A percentile compares a stretch with the other conserved stretches of the same genome.
These are phyloP conservation scores for Etheostoma spectabile DNA, from an alignment of 2,113 vertebrate species.

Conservation along the genomic window DNA sequence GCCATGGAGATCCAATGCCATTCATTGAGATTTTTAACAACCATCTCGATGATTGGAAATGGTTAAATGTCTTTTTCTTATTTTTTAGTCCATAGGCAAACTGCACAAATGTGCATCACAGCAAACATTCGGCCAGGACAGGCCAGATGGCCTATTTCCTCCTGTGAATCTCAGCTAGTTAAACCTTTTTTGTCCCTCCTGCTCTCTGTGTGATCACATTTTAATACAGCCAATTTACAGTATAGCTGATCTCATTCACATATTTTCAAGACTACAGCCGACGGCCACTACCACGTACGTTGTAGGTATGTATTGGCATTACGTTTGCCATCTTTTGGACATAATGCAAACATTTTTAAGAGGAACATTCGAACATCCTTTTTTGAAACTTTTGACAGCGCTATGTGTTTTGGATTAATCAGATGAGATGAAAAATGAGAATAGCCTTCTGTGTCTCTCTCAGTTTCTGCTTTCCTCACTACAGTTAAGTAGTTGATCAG, in stretches of 20 bases:
- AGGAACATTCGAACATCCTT: too few relatives aligned
- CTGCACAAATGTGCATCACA: not conserved
- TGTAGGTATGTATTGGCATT: too few relatives aligned
- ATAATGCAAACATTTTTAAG: too few relatives aligned
- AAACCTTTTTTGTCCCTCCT: not conserved
- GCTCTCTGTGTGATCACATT: not conserved
- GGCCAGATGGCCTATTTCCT: not conserved
- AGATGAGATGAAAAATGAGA: too few relatives aligned
- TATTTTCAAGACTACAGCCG: not conserved
- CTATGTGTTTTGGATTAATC: too few relatives aligned
- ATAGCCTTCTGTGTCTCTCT: too few relatives aligned
- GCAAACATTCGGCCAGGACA: not conserved
- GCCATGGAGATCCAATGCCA: not conserved
- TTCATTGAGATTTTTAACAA: slow-evolving; percentile 10
- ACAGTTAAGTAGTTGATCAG: too few relatives aligned
- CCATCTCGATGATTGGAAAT: not conserved
- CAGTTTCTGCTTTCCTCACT: not conserved
- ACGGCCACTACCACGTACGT: too few relatives aligned
- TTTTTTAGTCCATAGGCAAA: not conserved
- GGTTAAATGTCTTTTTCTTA: not conserved
- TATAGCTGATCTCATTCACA: not conserved
- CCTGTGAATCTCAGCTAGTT: not conserved
- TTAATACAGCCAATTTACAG: not conserved
- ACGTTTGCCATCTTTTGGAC: too few relatives aligned
- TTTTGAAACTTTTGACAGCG: too few relatives aligned